Percentiles rank a stretch among this genome's conserved stretches.
Conservation (phyloP, 2,113 vertebrate species). For the Rhinoderma darwinii region DNA sequence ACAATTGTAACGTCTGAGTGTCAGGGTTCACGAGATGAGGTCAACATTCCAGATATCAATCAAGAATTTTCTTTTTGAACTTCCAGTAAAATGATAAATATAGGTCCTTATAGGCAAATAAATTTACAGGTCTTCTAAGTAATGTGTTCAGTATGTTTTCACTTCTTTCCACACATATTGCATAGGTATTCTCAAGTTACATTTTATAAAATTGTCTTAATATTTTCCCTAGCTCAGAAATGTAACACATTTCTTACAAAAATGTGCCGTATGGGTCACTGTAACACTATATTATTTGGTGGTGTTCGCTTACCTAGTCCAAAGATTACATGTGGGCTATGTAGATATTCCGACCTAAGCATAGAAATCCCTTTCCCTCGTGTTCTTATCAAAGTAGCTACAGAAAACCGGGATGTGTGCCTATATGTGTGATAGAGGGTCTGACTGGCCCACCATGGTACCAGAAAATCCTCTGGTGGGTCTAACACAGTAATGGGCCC, state of each 20-base stretch:
- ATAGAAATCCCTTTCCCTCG: not conserved
- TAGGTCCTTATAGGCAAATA: slow-evolving; percentile 29
- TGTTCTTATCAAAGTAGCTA: no score
- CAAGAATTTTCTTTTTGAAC: not conserved
- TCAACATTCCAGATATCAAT: slow-evolving; percentile 29
- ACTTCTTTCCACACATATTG: not conserved
- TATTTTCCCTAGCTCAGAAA: not conserved
- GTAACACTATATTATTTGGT: not conserved
- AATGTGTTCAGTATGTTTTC: slow-evolving; percentile 37
- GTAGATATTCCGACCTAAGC: not conserved
- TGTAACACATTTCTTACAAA: not conserved
- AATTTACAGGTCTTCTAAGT: slow-evolving; percentile 40
- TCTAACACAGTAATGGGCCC: no score
- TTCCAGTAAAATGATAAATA: slow-evolving; percentile 23
- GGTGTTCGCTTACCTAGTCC: not conserved
- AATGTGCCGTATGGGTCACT: not conserved
- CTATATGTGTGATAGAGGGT: not conserved
- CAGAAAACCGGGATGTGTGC: not conserved
- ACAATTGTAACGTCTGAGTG: slow-evolving; percentile 14
- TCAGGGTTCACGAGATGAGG: slow-evolving; percentile 37
- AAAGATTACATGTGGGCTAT: not conserved
- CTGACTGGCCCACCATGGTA: not conserved
- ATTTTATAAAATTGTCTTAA: not conserved
- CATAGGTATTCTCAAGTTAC: not conserved
- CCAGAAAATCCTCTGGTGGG: not conserved